Evolutionary conservation across 2,888 invertebrate species (phyloP).

Genomic region (Nezara viridula): DNA sequence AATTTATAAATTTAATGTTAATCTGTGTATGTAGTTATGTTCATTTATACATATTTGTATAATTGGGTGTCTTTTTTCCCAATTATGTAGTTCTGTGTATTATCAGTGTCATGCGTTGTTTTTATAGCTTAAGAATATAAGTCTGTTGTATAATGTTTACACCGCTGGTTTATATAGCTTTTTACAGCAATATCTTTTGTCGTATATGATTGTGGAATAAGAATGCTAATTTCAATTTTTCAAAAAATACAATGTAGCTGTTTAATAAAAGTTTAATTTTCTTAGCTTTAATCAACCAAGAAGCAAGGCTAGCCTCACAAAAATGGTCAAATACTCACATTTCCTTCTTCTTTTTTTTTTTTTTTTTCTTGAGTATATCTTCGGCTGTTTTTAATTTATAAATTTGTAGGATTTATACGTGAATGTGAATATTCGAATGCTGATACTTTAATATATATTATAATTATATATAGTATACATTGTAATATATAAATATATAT

Average conservation of each 20-base stretch:
- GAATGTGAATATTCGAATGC: slow-evolving; percentile 54
- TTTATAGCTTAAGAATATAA: slow-evolving; percentile 40
- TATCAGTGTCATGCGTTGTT: slow-evolving; percentile 50
- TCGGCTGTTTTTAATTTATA: slow-evolving; percentile 60
- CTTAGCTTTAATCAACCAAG: slow-evolving; percentile 21
- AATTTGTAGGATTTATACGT: slow-evolving; percentile 53
- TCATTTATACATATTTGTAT: slow-evolving; percentile 19
- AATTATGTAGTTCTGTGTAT: slow-evolving; percentile 35
- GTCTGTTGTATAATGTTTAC: not conserved
- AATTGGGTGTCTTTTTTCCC: slow-evolving; percentile 16
- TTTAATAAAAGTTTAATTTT: not conserved
- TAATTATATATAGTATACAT: slow-evolving; percentile 57
- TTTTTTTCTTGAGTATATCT: slow-evolving; percentile 52
- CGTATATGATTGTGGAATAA: slow-evolving; percentile 38
- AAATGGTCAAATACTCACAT: slow-evolving; percentile 52
- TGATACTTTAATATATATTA: slow-evolving; percentile 56
- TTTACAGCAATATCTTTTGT: slow-evolving; percentile 45
- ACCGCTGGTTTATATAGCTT: slow-evolving; percentile 52
- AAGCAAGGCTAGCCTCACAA: slow-evolving; percentile 49
- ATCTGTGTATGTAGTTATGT: slow-evolving; percentile 44
- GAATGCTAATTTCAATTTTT: not conserved
- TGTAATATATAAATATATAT: slow-evolving; percentile 53
- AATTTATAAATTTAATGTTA: slow-evolving; percentile 24
- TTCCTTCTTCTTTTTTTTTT: slow-evolving; percentile 57
- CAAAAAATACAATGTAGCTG: not conserved